Evolutionary conservation across 2,888 invertebrate species (phyloP).

Genomic region (Physocephala rufipes): DNA sequence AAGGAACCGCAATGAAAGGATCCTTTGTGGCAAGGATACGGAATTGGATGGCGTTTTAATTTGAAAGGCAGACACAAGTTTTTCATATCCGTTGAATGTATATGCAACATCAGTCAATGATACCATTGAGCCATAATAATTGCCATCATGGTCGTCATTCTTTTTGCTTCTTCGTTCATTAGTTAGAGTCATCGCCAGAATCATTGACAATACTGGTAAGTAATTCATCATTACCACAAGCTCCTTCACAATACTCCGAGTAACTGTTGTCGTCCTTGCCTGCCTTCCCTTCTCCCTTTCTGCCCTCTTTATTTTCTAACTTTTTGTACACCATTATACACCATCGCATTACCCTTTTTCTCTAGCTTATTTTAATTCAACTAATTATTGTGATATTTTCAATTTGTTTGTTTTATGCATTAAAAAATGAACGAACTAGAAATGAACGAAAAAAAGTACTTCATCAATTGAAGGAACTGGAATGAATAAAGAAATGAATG

Average conservation of each 20-base stretch:
- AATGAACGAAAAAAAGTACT: neutral
- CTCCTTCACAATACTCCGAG: neutral
- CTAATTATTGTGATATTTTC: constrained; percentile 27
- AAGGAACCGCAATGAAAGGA: neutral
- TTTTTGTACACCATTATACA: neutral
- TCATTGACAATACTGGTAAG: neutral
- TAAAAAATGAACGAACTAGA: neutral
- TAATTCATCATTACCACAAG: neutral
- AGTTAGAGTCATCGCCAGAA: neutral
- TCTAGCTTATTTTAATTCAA: constrained; percentile 15
- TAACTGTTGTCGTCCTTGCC: no score
- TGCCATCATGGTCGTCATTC: neutral
- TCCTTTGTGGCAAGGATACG: no score
- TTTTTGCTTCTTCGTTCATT: neutral
- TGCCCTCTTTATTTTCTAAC: constrained; percentile 15
- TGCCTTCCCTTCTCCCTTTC: no score
- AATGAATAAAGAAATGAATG: no score
- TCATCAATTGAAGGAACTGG: no score
- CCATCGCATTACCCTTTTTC: constrained; percentile 16
- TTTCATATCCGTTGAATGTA: neutral
- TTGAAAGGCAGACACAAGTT: constrained; percentile 14
- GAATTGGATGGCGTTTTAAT: constrained; percentile 19
- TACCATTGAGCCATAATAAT: neutral
- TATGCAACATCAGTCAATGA: constrained; percentile 1
- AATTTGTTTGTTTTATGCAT: constrained; percentile 18